These are phyloP conservation scores for Brenthis ino DNA, from an alignment of 2,888 invertebrate genomes.

Conservation along the genomic window DNA sequence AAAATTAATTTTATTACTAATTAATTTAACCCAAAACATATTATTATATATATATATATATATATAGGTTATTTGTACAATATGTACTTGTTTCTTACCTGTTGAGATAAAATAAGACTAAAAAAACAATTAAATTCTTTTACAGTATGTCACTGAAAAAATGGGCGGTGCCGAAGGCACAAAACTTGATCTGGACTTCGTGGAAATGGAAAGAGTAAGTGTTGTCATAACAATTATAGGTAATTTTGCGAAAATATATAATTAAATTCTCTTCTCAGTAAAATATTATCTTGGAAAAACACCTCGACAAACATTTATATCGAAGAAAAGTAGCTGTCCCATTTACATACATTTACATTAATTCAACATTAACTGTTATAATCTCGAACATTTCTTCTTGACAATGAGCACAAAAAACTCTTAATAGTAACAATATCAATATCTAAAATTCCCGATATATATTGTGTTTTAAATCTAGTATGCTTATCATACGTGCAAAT, in stretches of 20 bases:
- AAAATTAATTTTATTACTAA: no score
- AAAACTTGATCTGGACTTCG: conserved; percentile 98
- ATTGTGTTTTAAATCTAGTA: no score
- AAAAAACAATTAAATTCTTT: conserved; percentile 49
- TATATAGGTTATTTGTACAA: no score
- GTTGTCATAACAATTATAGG: not conserved
- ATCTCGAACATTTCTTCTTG: conserved; percentile 6
- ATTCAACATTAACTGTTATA: conserved; percentile 1
- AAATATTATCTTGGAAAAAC: not conserved
- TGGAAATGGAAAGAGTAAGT: conserved; percentile 99
- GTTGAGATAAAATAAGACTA: no score
- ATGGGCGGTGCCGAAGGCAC: conserved; percentile 99
- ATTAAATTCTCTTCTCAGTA: not conserved
- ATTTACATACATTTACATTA: conserved; percentile 8
- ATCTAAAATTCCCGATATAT: no score
- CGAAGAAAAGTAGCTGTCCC: not conserved
- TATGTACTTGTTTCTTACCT: no score
- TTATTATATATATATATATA: no score
- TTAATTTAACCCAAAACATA: no score
- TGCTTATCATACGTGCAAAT: no score
- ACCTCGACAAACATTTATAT: not conserved
- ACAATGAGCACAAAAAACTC: not conserved
- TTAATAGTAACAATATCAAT: not conserved
- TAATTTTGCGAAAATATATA: not conserved
- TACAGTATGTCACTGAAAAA: conserved; percentile 99